A percentile compares a stretch with the other conserved stretches of the same genome.
phyloP scores from a whole-genome alignment of 2,113 vertebrate genomes.

The Oriolus oriolus region DNA sequence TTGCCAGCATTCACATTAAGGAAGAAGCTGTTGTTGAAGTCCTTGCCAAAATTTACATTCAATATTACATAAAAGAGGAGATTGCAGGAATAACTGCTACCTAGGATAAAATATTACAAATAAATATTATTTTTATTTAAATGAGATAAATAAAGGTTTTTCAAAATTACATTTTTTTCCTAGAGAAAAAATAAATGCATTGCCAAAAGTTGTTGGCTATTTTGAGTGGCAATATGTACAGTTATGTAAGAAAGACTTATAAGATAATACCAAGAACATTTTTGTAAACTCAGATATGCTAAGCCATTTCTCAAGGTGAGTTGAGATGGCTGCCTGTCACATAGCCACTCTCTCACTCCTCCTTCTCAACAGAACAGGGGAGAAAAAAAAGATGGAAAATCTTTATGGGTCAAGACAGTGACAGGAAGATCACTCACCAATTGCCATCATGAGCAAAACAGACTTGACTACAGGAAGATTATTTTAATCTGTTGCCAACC shows the following conservation, averaged over 20 bases:
- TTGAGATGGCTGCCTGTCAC: not conserved
- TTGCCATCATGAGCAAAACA: not conserved
- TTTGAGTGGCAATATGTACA: not conserved
- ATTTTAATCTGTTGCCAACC: not conserved
- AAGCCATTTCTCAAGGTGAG: not conserved
- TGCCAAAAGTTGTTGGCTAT: not conserved
- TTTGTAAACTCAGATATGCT: not conserved
- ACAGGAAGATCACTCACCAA: not conserved
- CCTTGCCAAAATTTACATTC: not conserved
- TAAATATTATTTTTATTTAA: not conserved
- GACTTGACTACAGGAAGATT: not conserved
- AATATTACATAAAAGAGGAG: not conserved
- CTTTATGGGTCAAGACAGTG: not conserved
- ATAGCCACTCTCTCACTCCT: not conserved
- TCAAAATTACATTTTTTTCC: not conserved
- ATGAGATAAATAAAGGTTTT: not conserved
- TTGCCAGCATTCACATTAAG: not conserved
- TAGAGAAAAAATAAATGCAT: not conserved
- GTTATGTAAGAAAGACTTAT: not conserved
- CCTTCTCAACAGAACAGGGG: not conserved
- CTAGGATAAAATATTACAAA: not conserved
- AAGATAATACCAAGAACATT: not conserved
- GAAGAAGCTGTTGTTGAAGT: not conserved
- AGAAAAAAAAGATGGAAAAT: not conserved
- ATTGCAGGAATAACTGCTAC: not conserved